Evolutionary conservation across 2,888 invertebrate species (phyloP), one percentile per base, ranked within the genome.

Genomic region (Rosalia funebris): DNA sequence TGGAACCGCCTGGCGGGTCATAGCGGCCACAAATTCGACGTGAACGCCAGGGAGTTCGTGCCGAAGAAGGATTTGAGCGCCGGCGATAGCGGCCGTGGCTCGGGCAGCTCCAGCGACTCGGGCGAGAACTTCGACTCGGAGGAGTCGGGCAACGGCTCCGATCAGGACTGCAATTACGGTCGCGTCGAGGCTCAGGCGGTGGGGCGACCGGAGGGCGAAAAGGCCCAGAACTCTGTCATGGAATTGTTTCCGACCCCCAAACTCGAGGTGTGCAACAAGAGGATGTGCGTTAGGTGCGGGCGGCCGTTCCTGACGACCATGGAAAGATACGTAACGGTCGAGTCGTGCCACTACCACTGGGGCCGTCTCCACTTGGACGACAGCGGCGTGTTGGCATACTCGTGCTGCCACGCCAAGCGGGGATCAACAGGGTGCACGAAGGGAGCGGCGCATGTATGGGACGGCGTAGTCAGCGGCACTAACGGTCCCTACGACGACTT

Each of bases 341-440:
- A 93, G 66, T 84, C 86, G 57, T 99, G 98, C 82, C 77, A 84
- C 12, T 93, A 94, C 79, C 98, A 99, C 79, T 94, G 92, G 91
- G 97, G 96, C 15, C 91, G 92, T 71, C 81, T 90, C 82, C 71
- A 58, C 41, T 57, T 60, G 7, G 41, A 50, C 11, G 11, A 19
- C 5, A 10, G 57, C 64, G 2, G 60, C 68, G 5, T 7, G 10
- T n/a, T 34, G 15, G 72, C 71, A 10, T 90, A 88, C 79, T 82
- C 85, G 5, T 93, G 93, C 74, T 93, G 93, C 75, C 81, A 83
- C 5, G 82, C 81, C 0, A 75, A 81, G 14, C 81, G 83, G 0
- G 64, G 68, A 5, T 80, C 87, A 0, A 78, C 81, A 39, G 93
- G 93, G 0, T 95, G 93, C 80, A 84, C 86, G 3, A 81, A 80